phyloP scores from a whole-genome alignment of 2,797 vertebrate genomes.

The Discoglossus pictus region DNA sequence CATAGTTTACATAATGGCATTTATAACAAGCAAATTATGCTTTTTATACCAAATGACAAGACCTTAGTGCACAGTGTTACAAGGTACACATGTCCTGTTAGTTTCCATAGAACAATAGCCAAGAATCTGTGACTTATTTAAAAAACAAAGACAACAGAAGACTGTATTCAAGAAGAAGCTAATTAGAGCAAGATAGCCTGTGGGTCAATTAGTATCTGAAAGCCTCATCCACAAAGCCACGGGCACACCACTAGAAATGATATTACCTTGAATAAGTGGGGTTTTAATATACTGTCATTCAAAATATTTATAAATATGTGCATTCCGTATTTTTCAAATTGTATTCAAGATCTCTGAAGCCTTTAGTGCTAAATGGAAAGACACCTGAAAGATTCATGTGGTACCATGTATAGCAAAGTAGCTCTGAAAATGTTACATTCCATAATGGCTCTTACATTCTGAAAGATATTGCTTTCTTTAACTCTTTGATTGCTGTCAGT shows the following conservation, averaged over 20 bases:
- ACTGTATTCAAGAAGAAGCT: slow-evolving; percentile 19
- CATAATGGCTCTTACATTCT: no score
- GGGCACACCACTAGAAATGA: slow-evolving; percentile 24
- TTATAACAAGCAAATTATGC: slow-evolving; percentile 9
- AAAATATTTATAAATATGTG: slow-evolving; percentile 17
- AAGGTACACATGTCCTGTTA: slow-evolving; percentile 16
- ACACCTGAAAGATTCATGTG: slow-evolving; percentile 13
- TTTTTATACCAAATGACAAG: slow-evolving; percentile 7
- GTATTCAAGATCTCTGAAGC: slow-evolving; percentile 26
- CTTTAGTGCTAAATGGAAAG: slow-evolving; percentile 22
- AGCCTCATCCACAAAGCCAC: slow-evolving; percentile 25
- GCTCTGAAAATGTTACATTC: no score
- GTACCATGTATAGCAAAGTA: no score
- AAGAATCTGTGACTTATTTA: slow-evolving; percentile 22
- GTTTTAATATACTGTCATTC: slow-evolving; percentile 29
- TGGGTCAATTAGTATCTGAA: slow-evolving; percentile 33
- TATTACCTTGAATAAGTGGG: slow-evolving; percentile 25
- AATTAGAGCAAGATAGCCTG: slow-evolving; percentile 23
- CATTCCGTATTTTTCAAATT: slow-evolving; percentile 23
- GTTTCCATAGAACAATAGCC: slow-evolving; percentile 10
- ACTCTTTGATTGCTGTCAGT: no score
- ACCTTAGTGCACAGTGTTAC: background rate
- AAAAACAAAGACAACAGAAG: slow-evolving; percentile 31
- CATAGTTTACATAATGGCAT: slow-evolving; percentile 3
- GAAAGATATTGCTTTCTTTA: no score